Base-by-base conservation (phyloP, 2,113 vertebrate genomes). In the Lepisosteus oculatus region DNA sequence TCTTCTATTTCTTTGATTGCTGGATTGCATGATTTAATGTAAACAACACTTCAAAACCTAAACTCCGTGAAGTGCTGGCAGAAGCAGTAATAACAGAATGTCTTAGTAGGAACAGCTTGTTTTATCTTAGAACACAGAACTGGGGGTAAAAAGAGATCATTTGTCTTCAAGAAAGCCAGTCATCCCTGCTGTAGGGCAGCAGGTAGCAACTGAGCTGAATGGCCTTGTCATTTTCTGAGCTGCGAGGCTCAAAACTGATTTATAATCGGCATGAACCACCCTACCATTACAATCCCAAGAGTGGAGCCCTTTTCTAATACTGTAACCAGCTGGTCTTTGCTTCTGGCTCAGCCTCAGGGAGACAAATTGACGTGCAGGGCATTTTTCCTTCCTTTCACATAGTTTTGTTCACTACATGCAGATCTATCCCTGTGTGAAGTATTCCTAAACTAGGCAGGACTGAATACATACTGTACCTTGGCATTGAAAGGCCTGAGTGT, bases 211-310 rank as follows among this genome's bases (percentile, higher is more conserved):
- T 17, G 62, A 47, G 77, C 51, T 7, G 14, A 11, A 59, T 12
- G 3, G 41, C 29, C 47, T 3, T 64, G 66, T 69, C 3, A 43
- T 45, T 64, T 61, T 55, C 47, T 45, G 76, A 73, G 71, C 79
- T 80, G 84, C 83, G 76, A 73, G 83, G 77, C 83, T 77, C 82
- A 86, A 77, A 41, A 83, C 83, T 92, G 89, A 91, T 92, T 92
- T 91, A 89, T 85, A 80, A 67, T 56, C 81, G 81, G 80, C 76
- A 88, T 79, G 82, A 86, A 82, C 75, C 73, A 70, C 76, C 87
- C 89, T 86, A 76, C 90, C 84, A 90, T 92, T 90, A 88, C 76
- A 62, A 3, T 62, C 75, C 79, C 70, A 71, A 72, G 69, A 74
- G 70, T 68, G 66, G 61, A 80, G 80, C 80, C 71, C 84, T 84